Percentiles rank a stretch among this genome's conserved stretches.
phyloP scores from a whole-genome alignment of 2,113 vertebrate genomes.

The Gymnobelideus leadbeateri region DNA sequence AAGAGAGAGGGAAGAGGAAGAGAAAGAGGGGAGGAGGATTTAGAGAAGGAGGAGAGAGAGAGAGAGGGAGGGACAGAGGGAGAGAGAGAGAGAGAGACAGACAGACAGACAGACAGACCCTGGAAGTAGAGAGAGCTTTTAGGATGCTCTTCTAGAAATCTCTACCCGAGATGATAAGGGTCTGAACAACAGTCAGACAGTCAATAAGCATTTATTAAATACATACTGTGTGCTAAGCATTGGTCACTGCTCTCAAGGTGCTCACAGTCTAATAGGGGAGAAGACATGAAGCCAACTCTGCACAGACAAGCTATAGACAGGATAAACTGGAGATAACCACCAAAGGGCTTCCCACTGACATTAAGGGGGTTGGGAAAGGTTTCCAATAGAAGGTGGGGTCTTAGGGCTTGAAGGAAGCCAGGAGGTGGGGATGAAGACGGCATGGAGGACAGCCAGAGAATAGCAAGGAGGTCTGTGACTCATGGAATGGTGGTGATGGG shows the following conservation, averaged over 20 bases:
- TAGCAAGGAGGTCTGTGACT: not conserved
- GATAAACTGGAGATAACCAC: not conserved
- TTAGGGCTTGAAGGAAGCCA: not conserved
- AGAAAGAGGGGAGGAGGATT: not conserved
- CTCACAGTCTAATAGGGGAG: too few species aligned
- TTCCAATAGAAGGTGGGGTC: not conserved
- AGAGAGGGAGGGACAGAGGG: too few species aligned
- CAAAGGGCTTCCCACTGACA: not conserved
- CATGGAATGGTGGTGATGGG: not conserved
- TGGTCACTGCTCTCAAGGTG: not conserved
- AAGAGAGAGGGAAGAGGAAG: too few species aligned
- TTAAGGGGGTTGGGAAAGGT: too few species aligned
- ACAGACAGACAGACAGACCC: too few species aligned
- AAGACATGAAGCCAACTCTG: not conserved
- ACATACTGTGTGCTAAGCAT: not conserved
- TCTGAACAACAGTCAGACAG: not conserved
- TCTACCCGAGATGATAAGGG: not conserved
- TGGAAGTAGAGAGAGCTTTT: not conserved
- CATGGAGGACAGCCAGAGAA: not conserved
- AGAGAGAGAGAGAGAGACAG: too few species aligned
- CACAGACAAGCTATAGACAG: not conserved
- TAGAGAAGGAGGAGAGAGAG: too few species aligned
- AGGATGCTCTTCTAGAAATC: not conserved
- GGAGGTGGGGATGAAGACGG: not conserved
- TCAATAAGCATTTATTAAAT: not conserved